Evolutionary conservation across 2,888 invertebrate genomes (phyloP).

Genomic region (Autographa pulchrina): DNA sequence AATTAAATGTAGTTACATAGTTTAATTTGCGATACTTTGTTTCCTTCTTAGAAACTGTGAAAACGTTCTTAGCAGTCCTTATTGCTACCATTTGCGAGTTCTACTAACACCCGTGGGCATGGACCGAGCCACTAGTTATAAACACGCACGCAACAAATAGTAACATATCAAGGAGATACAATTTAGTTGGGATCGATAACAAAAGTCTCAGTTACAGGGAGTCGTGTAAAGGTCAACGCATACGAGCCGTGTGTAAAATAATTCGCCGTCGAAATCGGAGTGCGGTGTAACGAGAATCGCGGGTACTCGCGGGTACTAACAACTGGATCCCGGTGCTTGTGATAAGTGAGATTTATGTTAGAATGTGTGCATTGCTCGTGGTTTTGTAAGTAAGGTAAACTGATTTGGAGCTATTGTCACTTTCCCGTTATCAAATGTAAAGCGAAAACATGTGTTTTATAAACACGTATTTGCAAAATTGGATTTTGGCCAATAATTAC

Average conservation of each 20-base stretch:
- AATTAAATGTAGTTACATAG: conserved; percentile 15
- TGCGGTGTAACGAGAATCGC: conserved; percentile 48
- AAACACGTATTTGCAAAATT: no score
- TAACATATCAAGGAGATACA: conserved; percentile 58
- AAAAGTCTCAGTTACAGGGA: conserved; percentile 69
- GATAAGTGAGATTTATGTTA: conserved; percentile 72
- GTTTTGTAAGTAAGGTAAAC: conserved; percentile 71
- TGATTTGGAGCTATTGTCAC: conserved; percentile 1
- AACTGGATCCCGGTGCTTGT: conserved; percentile 65
- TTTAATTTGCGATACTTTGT: conserved; percentile 21
- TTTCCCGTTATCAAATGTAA: no score
- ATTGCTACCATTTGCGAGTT: conserved; percentile 47
- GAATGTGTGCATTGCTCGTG: conserved; percentile 60
- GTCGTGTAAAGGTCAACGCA: conserved; percentile 74
- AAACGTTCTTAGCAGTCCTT: conserved; percentile 33
- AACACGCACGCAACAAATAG: conserved; percentile 33
- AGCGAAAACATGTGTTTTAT: no score
- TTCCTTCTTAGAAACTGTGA: conserved; percentile 46
- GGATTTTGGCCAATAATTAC: no score
- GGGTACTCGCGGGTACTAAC: conserved; percentile 42
- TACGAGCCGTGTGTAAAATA: conserved; percentile 76
- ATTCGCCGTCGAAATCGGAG: conserved; percentile 69
- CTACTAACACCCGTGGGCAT: conserved; percentile 42
- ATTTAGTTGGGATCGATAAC: conserved; percentile 64
- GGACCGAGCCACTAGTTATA: conserved; percentile 17